A percentile compares a stretch with the other conserved stretches of the same genome.
Conservation (phyloP, 2,797 vertebrate genomes). For the Kryptolebias ocellatus region DNA sequence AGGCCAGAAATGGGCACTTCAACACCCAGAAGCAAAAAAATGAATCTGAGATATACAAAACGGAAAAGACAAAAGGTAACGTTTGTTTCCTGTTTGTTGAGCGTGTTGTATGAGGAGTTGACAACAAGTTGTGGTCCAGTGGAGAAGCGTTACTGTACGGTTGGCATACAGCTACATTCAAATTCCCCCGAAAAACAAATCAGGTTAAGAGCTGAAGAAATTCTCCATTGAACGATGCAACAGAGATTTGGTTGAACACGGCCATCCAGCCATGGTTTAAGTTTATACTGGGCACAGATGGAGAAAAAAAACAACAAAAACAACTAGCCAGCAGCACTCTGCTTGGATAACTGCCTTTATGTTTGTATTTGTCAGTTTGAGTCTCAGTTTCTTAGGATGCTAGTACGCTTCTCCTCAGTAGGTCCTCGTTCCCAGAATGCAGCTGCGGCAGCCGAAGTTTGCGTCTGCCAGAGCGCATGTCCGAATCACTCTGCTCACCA, state of each 20-base stretch:
- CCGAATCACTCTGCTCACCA: slow-evolving; percentile 91
- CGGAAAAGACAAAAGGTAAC: slow-evolving; percentile 38
- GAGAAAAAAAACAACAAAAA: slow-evolving; percentile 21
- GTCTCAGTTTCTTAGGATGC: slow-evolving; percentile 85
- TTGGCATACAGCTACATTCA: slow-evolving; percentile 76
- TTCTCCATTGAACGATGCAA: slow-evolving; percentile 48
- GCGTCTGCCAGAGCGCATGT: slow-evolving; percentile 78
- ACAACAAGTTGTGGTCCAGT: slow-evolving; percentile 49
- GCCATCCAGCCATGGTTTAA: slow-evolving; percentile 51
- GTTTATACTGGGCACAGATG: slow-evolving; percentile 59
- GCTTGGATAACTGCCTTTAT: slow-evolving; percentile 44
- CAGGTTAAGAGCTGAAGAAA: slow-evolving; percentile 55
- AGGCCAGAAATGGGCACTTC: slow-evolving; percentile 57
- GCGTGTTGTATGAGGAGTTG: slow-evolving; percentile 41
- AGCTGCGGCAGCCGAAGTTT: slow-evolving; percentile 85
- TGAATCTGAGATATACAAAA: slow-evolving; percentile 39
- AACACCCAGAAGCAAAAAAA: slow-evolving; percentile 42
- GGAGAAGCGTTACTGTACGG: slow-evolving; percentile 62
- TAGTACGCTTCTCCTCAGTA: slow-evolving; percentile 92
- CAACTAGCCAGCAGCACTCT: slow-evolving; percentile 54
- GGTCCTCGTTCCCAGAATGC: slow-evolving; percentile 89
- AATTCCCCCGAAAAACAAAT: slow-evolving; percentile 56
- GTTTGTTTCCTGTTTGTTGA: slow-evolving; percentile 61
- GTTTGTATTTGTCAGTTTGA: slow-evolving; percentile 28
- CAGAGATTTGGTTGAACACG: slow-evolving; percentile 69